These are phyloP conservation scores for Cherax quadricarinatus DNA, from an alignment of 1,140 invertebrate species.

Conservation along the genomic window DNA sequence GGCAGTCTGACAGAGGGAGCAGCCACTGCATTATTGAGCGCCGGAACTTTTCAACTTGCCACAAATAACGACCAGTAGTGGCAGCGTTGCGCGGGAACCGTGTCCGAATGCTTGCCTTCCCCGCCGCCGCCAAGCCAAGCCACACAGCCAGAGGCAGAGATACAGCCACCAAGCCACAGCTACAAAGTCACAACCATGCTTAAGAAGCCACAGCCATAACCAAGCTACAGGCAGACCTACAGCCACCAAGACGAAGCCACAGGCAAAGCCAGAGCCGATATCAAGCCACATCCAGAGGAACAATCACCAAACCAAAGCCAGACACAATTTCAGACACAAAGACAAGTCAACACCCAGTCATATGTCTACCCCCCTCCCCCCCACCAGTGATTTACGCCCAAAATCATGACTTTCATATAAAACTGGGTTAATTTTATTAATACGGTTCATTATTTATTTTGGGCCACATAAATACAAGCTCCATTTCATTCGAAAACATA, in stretches of 20 bases:
- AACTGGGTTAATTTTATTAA: not conserved
- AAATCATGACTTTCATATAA: too few species aligned
- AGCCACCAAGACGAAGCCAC: too few species aligned
- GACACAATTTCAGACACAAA: too few species aligned
- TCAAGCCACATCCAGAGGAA: too few species aligned
- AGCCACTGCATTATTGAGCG: conserved; percentile 58
- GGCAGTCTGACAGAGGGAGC: conserved; percentile 47
- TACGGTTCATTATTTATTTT: not conserved
- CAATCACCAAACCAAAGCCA: too few species aligned
- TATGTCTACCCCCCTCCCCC: too few species aligned
- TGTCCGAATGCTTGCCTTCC: conserved; percentile 30
- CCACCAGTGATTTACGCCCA: too few species aligned
- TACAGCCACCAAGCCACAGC: not conserved
- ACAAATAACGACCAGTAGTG: conserved; percentile 57
- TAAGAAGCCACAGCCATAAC: not conserved
- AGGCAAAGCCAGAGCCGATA: too few species aligned
- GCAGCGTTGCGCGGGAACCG: conserved; percentile 50
- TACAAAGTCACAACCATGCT: not conserved
- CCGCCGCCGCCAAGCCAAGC: not conserved
- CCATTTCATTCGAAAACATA: too few species aligned
- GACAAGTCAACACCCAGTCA: too few species aligned
- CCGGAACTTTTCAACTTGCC: conserved; percentile 62
- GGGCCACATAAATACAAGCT: too few species aligned
- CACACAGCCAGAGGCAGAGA: too few species aligned
- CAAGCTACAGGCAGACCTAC: not conserved